phyloP scores from a whole-genome alignment of 2,113 vertebrate genomes.

The Poeciliopsis retropinna region DNA sequence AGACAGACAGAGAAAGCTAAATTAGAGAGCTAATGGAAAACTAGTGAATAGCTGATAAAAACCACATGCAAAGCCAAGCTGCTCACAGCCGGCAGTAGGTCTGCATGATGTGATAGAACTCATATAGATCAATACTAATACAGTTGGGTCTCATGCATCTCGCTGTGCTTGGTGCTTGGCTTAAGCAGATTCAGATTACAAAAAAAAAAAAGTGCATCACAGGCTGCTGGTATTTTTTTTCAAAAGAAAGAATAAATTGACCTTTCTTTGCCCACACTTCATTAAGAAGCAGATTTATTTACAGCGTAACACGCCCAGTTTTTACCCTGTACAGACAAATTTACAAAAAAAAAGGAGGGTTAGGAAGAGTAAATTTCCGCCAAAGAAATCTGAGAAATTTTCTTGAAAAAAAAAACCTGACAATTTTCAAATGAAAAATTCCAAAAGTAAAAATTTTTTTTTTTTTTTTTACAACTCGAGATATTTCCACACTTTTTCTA shows the following conservation, averaged over 20 bases:
- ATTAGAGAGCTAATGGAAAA: constrained; percentile 50
- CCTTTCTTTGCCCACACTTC: constrained; percentile 29
- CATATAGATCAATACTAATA: constrained; percentile 66
- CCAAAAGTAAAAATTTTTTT: too few relatives aligned
- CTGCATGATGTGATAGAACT: constrained; percentile 57
- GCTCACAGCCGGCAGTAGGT: constrained; percentile 18
- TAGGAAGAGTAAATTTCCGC: too few relatives aligned
- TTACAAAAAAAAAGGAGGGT: neutral
- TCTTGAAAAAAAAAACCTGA: too few relatives aligned
- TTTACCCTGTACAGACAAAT: constrained; percentile 7
- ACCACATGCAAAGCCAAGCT: constrained; percentile 43
- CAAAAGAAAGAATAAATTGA: constrained; percentile 12
- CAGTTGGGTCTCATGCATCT: constrained; percentile 53
- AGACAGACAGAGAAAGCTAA: constrained; percentile 11
- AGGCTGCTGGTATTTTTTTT: neutral
- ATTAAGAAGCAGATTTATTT: constrained; percentile 24
- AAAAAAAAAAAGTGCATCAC: neutral
- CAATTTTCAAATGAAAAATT: too few relatives aligned
- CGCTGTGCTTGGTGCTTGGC: constrained; percentile 31
- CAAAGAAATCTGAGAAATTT: too few relatives aligned
- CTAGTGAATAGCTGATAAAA: constrained; percentile 52
- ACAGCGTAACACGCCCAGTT: neutral
- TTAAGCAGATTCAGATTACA: constrained; percentile 41
- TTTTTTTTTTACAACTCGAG: too few relatives aligned
- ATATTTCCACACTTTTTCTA: too few relatives aligned